Evolutionary conservation across 2,888 invertebrate genomes (phyloP).

Genomic region (Torymus auratus): DNA sequence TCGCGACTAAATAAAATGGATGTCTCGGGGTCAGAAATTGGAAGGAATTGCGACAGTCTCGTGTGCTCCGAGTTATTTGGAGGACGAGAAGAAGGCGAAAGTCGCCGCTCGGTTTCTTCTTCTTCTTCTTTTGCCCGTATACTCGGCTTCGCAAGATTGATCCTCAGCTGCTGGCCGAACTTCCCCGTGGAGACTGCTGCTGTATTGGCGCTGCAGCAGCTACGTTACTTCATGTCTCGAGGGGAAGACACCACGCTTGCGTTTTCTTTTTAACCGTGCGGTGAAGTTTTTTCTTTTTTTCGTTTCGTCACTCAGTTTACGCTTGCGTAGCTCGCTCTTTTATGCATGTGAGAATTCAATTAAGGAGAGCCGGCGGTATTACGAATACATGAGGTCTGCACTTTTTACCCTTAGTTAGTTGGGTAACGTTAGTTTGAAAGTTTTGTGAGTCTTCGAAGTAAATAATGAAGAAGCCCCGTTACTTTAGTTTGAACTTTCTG

Average conservation of each 20-base stretch:
- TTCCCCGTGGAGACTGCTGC: conserved; percentile 30
- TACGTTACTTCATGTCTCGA: conserved; percentile 25
- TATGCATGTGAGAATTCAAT: conserved; percentile 48
- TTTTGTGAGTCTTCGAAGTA: background rate
- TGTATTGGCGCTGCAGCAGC: background rate
- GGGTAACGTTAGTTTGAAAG: background rate
- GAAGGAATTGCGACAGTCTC: conserved; percentile 72
- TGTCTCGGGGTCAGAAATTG: conserved; percentile 73
- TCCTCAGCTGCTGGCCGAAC: conserved; percentile 40
- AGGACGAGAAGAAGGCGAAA: conserved; percentile 46
- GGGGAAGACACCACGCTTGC: conserved; percentile 5
- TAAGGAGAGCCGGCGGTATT: background rate
- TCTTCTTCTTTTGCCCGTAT: background rate
- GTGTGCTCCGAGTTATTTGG: conserved; percentile 54
- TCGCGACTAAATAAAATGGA: conserved; percentile 75
- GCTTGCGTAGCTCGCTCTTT: background rate
- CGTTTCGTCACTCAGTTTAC: conserved; percentile 3
- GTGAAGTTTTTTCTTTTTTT: conserved; percentile 12
- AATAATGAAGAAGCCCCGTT: background rate
- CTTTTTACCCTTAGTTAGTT: background rate
- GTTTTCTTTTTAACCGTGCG: conserved; percentile 2
- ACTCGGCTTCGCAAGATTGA: conserved; percentile 24
- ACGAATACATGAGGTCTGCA: conserved; percentile 19
- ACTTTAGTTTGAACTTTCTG: background rate
- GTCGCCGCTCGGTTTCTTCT: conserved; percentile 4